A percentile compares a stretch with the other conserved stretches of the same genome.
Evolutionary conservation across 2,113 vertebrate species (phyloP).

Genomic region (Sigmodon hispidus): DNA sequence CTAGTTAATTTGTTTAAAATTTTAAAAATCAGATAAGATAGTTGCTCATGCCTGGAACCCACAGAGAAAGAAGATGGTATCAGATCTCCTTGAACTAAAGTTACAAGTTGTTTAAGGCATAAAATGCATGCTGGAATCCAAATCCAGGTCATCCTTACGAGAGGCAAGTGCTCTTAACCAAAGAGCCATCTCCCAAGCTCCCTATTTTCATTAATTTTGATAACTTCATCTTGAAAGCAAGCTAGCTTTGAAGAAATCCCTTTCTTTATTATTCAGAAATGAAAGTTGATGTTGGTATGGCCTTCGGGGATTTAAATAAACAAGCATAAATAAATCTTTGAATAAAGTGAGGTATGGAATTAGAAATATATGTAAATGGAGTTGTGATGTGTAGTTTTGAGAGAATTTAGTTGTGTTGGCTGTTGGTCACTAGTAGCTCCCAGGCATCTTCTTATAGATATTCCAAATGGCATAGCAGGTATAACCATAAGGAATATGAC

Average conservation of each 20-base stretch:
- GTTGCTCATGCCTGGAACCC: not conserved
- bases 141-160: not conserved
- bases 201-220: not conserved
- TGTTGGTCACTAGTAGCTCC: not conserved
- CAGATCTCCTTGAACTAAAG: not conserved
- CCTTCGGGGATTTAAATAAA: slow-evolving; percentile 22
- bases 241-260: not conserved
- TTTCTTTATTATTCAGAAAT: slow-evolving; percentile 4
- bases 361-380: slow-evolving; percentile 42
- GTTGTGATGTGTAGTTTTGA: not conserved
- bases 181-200: too few relatives aligned
- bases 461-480: not conserved
- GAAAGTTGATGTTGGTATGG: not conserved
- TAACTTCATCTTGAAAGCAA: not conserved
- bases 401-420: not conserved
- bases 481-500: slow-evolving; percentile 34
- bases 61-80: not conserved
- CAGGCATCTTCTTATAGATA: not conserved
- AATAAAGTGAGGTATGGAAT: not conserved
- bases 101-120: not conserved
- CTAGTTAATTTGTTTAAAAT: not conserved
- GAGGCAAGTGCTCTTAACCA: not conserved
- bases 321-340: too few relatives aligned
- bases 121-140: not conserved
- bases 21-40: not conserved